phyloP scores from a whole-genome alignment of 2,113 vertebrate species.

The Leptodactylus fuscus region DNA sequence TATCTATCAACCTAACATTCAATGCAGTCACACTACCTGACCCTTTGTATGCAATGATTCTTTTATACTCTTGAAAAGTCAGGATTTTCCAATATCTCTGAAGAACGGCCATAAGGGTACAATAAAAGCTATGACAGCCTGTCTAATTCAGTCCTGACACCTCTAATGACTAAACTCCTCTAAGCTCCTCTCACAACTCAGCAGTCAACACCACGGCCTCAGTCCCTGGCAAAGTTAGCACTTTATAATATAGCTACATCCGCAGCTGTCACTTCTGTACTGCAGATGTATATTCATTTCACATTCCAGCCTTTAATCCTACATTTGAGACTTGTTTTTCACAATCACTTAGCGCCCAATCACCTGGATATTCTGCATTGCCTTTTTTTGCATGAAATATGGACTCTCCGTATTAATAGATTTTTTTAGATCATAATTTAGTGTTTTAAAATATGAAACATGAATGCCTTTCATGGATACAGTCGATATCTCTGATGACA shows the following conservation, averaged over 20 bases:
- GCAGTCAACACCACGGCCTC: constrained; percentile 34
- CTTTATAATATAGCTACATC: constrained; percentile 26
- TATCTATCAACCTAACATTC: constrained; percentile 42
- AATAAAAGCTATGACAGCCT: constrained; percentile 58
- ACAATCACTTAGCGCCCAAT: constrained; percentile 7
- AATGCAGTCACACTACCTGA: constrained; percentile 34
- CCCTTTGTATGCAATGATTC: constrained; percentile 32
- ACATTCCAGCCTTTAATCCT: not conserved
- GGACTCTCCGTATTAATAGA: not conserved
- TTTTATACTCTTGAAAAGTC: constrained; percentile 44
- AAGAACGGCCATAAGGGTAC: constrained; percentile 42
- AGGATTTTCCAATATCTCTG: constrained; percentile 54
- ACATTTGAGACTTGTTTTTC: constrained; percentile 9
- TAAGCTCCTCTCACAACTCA: constrained; percentile 36
- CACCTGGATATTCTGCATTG: not conserved
- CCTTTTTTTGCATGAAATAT: not conserved
- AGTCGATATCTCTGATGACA: no score
- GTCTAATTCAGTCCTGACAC: constrained; percentile 54
- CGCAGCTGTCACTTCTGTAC: constrained; percentile 7
- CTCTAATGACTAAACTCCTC: constrained; percentile 51
- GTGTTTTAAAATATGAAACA: no score
- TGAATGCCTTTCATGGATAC: no score
- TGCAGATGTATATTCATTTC: constrained; percentile 10
- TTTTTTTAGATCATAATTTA: not conserved
- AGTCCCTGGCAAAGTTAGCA: constrained; percentile 31